Percentiles rank a stretch among this genome's conserved stretches.
Evolutionary conservation across 37 sponge, comb jelly and placozoan genomes (phyloP).

Genomic region (Aplysina aerophoba): DNA sequence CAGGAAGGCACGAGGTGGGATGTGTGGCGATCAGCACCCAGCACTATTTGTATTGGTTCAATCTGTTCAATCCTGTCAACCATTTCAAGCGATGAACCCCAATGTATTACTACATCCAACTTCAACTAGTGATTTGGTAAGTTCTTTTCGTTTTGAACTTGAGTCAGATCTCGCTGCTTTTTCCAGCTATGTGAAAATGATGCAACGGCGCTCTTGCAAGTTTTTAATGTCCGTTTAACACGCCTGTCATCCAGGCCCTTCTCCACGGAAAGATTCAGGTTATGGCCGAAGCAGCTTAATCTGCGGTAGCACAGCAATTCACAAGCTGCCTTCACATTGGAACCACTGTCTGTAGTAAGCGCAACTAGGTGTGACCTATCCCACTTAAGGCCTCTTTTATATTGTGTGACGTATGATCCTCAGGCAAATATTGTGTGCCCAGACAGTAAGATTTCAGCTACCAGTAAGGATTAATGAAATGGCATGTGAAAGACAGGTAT

Average conservation of each 20-base stretch:
- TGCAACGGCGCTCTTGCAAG: constrained; percentile 21
- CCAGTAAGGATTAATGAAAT: constrained; percentile 34
- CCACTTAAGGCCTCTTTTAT: constrained; percentile 24
- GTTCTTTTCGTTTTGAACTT: neutral
- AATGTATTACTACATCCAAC: constrained; percentile 35
- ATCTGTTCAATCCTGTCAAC: constrained; percentile 32
- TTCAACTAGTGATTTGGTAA: constrained; percentile 27
- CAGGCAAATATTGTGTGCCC: constrained; percentile 28
- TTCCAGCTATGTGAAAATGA: constrained; percentile 26
- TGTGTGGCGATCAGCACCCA: constrained; percentile 22
- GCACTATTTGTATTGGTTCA: constrained; percentile 17
- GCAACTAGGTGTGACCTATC: constrained; percentile 8
- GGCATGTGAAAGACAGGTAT: constrained; percentile 29
- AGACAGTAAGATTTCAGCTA: constrained; percentile 21
- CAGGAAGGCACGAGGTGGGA: constrained; percentile 28
- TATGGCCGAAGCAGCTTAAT: constrained; percentile 33
- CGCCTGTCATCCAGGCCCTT: constrained; percentile 28
- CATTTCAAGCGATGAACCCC: constrained; percentile 36
- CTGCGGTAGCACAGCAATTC: neutral
- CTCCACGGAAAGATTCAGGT: constrained; percentile 28
- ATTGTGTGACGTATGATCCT: constrained; percentile 42
- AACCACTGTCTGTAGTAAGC: constrained; percentile 46
- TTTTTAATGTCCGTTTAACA: neutral
- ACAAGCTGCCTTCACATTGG: constrained; percentile 18
- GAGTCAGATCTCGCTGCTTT: constrained; percentile 14